Evolutionary conservation across 2,113 vertebrate genomes (phyloP).

Genomic region (Aythya baeri): DNA sequence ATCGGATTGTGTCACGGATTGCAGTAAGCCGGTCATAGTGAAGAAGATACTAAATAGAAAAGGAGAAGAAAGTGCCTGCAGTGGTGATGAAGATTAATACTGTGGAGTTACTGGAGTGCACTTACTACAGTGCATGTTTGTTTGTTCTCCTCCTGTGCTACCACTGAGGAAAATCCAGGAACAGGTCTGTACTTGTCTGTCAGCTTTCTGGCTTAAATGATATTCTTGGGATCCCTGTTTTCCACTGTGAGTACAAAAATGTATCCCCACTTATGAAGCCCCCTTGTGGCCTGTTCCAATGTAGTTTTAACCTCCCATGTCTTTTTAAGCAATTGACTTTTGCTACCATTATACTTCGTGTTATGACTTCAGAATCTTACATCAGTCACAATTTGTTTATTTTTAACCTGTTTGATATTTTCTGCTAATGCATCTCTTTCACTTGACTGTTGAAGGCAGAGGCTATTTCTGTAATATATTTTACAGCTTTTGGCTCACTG

Average conservation of each 20-base stretch:
- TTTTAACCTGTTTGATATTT: not conserved
- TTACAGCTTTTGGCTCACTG: not conserved
- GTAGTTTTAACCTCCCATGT: not conserved
- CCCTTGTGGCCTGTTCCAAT: not conserved
- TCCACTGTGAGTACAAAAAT: not conserved
- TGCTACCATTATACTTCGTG: not conserved
- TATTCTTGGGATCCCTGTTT: not conserved
- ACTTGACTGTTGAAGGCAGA: not conserved
- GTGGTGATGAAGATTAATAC: constrained; percentile 13
- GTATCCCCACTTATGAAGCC: not conserved
- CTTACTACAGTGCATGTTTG: not conserved
- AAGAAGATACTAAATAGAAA: not conserved
- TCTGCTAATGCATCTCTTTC: not conserved
- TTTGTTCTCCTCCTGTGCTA: not conserved
- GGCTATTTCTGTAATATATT: not conserved
- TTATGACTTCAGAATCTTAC: not conserved
- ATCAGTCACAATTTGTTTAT: not conserved
- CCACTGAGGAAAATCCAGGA: not conserved
- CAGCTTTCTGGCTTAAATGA: not conserved
- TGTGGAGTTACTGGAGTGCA: not conserved
- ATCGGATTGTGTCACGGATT: not conserved
- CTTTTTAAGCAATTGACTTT: not conserved
- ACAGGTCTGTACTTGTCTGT: not conserved
- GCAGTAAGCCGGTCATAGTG: not conserved
- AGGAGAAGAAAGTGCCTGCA: not conserved